phyloP scores from a whole-genome alignment of 2,113 vertebrate genomes.

The Fregetta grallaria region DNA sequence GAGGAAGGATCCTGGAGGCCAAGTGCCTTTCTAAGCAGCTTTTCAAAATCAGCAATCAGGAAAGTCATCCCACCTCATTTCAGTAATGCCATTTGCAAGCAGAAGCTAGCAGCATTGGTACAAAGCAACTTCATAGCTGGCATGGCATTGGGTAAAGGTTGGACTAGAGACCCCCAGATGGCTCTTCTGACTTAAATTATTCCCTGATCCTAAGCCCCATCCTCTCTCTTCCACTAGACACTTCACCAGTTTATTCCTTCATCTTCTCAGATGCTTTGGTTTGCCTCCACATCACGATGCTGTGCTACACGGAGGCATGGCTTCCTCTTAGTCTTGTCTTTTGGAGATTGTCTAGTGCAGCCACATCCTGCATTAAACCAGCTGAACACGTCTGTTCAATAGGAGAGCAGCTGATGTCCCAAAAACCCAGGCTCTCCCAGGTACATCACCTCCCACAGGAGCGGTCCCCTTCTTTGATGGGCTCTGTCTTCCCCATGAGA shows the following conservation, averaged over 20 bases:
- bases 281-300: neutral
- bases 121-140: neutral
- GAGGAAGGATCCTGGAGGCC: neutral
- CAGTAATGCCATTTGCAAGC: neutral
- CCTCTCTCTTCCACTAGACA: neutral
- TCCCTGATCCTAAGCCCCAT: neutral
- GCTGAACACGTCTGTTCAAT: fast-evolving
- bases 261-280: neutral
- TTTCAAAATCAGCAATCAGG: neutral
- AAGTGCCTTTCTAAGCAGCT: neutral
- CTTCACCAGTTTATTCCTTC: neutral
- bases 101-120: neutral
- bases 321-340: neutral
- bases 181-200: neutral
- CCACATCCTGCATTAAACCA: neutral
- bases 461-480: neutral
- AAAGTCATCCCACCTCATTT: neutral
- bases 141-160: neutral
- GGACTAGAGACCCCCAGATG: neutral
- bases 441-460: neutral
- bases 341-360: neutral
- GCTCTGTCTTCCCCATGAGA: neutral
- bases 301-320: neutral
- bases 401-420: neutral
- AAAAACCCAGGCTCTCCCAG: neutral